phyloP scores from a whole-genome alignment of 2,797 vertebrate species.

The Lates japonicus region DNA sequence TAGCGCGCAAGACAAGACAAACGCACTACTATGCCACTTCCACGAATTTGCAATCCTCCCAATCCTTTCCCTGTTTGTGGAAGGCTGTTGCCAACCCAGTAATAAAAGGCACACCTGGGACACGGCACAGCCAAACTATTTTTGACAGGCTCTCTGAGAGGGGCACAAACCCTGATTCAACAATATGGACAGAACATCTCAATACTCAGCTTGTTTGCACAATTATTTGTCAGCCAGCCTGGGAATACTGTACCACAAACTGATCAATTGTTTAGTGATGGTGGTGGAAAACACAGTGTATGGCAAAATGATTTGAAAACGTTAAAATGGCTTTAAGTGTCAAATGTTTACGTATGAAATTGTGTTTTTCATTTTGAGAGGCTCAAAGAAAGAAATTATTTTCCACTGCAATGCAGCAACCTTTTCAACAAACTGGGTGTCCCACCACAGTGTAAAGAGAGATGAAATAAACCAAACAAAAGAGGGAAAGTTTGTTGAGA shows the following conservation, averaged over 20 bases:
- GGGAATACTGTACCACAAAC: constrained; percentile 43
- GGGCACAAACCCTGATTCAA: constrained; percentile 44
- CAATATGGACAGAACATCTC: constrained; percentile 48
- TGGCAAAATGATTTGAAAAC: no score
- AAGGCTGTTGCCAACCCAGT: constrained; percentile 67
- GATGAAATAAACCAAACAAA: constrained; percentile 41
- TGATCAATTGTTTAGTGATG: constrained; percentile 36
- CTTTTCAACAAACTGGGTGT: constrained; percentile 39
- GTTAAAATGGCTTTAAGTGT: constrained; percentile 48
- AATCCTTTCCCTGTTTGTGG: constrained; percentile 40
- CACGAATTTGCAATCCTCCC: constrained; percentile 57
- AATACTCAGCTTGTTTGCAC: constrained; percentile 48
- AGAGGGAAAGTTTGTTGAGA: constrained; percentile 29
- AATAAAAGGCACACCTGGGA: constrained; percentile 61
- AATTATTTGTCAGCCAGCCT: constrained; percentile 63
- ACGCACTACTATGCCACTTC: constrained; percentile 67
- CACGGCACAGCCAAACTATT: constrained; percentile 46
- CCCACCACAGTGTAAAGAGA: not conserved
- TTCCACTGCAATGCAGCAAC: constrained; percentile 44
- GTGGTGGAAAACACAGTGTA: constrained; percentile 22
- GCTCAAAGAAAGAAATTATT: constrained; percentile 51
- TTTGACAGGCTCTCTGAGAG: constrained; percentile 57
- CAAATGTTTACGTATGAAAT: constrained; percentile 62
- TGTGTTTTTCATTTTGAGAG: constrained; percentile 41
- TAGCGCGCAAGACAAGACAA: constrained; percentile 55